Percentiles rank a stretch among this genome's conserved stretches.
phyloP scores from a whole-genome alignment of 2,113 vertebrate genomes.

The Gadus macrocephalus region DNA sequence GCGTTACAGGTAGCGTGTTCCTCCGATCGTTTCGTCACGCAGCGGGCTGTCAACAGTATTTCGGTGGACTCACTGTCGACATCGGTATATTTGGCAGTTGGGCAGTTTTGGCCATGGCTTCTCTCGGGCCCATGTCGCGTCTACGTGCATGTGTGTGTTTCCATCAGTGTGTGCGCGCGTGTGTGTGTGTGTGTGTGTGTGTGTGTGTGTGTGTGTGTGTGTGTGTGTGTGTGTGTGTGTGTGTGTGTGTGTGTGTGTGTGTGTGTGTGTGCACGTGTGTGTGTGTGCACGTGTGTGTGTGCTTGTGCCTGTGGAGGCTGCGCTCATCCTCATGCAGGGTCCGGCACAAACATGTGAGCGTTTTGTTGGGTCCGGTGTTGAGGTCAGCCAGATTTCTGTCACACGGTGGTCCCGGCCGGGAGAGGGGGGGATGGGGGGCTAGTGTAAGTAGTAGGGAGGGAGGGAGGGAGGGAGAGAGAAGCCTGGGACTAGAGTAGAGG shows the following conservation, averaged over 20 bases:
- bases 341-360: conserved; percentile 5
- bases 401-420: conserved; percentile 32
- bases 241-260: not conserved
- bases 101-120: conserved; percentile 43
- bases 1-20: conserved; percentile 36
- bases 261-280: not conserved
- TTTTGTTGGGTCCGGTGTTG: conserved; percentile 6
- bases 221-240: conserved; percentile 1
- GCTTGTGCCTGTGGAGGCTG: no score
- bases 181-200: not conserved
- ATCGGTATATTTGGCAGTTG: conserved; percentile 55
- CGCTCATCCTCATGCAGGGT: not conserved
- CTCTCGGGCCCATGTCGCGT: conserved; percentile 41
- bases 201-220: not conserved
- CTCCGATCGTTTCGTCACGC: conserved; percentile 41
- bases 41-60: conserved; percentile 46
- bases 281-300: not conserved
- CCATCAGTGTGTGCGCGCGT: not conserved
- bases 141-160: conserved; percentile 2
- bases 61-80: not conserved
- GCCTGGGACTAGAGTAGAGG: conserved; percentile 45
- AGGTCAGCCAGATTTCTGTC: conserved; percentile 43
- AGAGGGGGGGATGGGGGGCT: conserved; percentile 1
- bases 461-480: conserved; percentile 7
- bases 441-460: not conserved